phyloP scores from a whole-genome alignment of 2,888 invertebrate species.

The Melikaiella ostensackeni region DNA sequence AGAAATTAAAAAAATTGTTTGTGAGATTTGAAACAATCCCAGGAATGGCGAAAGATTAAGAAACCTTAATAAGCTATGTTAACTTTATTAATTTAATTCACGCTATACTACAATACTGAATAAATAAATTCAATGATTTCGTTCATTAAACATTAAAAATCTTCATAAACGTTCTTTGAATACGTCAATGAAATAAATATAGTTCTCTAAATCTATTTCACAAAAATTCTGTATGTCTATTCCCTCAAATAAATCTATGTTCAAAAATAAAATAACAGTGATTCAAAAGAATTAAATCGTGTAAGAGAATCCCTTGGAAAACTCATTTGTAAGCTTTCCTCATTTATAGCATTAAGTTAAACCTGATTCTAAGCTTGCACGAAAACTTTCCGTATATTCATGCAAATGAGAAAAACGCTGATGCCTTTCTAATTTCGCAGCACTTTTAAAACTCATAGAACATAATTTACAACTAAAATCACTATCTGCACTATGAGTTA shows the following conservation, averaged over 20 bases:
- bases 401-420: slow-evolving; percentile 2
- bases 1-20: no score
- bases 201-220: neutral
- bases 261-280: neutral
- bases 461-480: neutral
- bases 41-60: no score
- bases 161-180: neutral
- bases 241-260: neutral
- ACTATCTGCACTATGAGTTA: neutral
- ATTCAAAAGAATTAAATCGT: neutral
- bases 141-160: neutral
- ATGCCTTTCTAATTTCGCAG: neutral
- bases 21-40: no score
- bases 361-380: neutral
- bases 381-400: neutral
- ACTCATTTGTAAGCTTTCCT: neutral
- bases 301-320: neutral
- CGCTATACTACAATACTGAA: neutral
- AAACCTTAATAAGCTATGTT: no score
- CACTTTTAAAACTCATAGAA: neutral
- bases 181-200: neutral
- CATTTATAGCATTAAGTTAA: neutral
- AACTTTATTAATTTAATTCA: neutral
- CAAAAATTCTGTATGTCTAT: neutral
- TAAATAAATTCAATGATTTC: neutral